Percentiles rank a stretch among this genome's conserved stretches.
Evolutionary conservation across 2,797 vertebrate species (phyloP).

Genomic region (Morelia viridis): DNA sequence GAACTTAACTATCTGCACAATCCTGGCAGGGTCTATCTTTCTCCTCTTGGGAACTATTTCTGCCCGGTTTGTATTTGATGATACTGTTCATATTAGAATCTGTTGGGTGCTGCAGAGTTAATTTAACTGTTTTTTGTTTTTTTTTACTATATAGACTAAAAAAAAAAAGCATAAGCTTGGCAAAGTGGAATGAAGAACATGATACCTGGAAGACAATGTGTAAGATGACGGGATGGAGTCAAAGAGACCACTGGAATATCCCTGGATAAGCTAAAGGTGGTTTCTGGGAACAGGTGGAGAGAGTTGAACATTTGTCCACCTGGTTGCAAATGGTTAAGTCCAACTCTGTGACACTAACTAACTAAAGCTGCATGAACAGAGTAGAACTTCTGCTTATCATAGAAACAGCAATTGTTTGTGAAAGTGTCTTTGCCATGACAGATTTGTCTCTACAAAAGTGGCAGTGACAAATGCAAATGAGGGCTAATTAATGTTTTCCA

Average conservation of each 20-base stretch:
- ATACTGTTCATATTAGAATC: not conserved
- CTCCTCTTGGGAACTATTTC: not conserved
- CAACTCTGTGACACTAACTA: not conserved
- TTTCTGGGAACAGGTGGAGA: not conserved
- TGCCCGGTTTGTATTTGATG: not conserved
- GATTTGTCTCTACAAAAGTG: conserved; percentile 66
- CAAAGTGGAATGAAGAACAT: not conserved
- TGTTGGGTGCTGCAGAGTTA: not conserved
- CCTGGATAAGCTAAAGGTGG: not conserved
- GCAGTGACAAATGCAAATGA: conserved; percentile 72
- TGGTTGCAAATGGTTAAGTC: not conserved
- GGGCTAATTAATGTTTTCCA: conserved; percentile 74
- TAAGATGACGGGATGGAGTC: not conserved
- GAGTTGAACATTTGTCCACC: not conserved
- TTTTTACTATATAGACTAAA: not conserved
- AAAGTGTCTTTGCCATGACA: conserved; percentile 64
- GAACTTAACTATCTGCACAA: not conserved
- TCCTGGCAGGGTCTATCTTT: not conserved
- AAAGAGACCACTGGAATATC: not conserved
- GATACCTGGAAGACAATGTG: not conserved
- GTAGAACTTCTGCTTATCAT: conserved; percentile 64
- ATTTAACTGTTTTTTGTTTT: not conserved
- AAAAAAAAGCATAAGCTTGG: not conserved
- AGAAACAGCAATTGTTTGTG: conserved; percentile 58
- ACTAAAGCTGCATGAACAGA: not conserved